Evolutionary conservation across 1,140 invertebrate genomes (phyloP).

Genomic region (Monomorium pharaonis): DNA sequence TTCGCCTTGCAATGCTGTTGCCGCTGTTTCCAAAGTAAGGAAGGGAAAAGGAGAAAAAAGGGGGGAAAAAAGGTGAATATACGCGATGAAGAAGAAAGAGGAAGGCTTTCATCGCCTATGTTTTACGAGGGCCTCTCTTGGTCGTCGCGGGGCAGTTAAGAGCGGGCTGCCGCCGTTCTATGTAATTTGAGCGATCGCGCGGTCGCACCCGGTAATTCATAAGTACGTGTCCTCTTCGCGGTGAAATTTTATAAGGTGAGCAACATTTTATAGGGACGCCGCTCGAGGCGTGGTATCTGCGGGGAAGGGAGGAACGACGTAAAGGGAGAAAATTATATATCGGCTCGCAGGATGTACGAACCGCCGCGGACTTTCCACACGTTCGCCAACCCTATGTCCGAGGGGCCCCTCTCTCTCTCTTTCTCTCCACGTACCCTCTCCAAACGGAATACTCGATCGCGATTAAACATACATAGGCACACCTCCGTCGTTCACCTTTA

Average conservation of each 20-base stretch:
- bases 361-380: constrained; percentile 49
- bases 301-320: neutral
- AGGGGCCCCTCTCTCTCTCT: constrained; percentile 42
- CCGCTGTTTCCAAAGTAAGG: neutral
- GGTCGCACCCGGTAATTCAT: constrained; percentile 58
- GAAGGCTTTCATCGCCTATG: constrained; percentile 44
- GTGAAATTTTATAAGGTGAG: constrained; percentile 59
- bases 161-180: constrained; percentile 22
- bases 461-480: constrained; percentile 83
- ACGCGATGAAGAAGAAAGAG: constrained; percentile 31
- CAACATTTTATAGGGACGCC: constrained; percentile 55
- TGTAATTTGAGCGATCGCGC: constrained; percentile 57
- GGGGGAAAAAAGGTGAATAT: neutral
- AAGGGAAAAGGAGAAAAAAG: neutral
- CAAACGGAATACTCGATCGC: constrained; percentile 83
- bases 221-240: constrained; percentile 51
- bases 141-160: constrained; percentile 47
- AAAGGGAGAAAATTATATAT: constrained; percentile 77
- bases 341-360: constrained; percentile 58
- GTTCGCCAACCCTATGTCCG: constrained; percentile 26
- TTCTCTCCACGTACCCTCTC: constrained; percentile 66
- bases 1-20: neutral
- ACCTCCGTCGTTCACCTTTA: constrained; percentile 79
- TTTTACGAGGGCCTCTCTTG: constrained; percentile 38
- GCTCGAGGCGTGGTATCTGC: constrained; percentile 1